Conservation (phyloP, 2,888 invertebrate species). For the Andrena chrysosceles region DNA sequence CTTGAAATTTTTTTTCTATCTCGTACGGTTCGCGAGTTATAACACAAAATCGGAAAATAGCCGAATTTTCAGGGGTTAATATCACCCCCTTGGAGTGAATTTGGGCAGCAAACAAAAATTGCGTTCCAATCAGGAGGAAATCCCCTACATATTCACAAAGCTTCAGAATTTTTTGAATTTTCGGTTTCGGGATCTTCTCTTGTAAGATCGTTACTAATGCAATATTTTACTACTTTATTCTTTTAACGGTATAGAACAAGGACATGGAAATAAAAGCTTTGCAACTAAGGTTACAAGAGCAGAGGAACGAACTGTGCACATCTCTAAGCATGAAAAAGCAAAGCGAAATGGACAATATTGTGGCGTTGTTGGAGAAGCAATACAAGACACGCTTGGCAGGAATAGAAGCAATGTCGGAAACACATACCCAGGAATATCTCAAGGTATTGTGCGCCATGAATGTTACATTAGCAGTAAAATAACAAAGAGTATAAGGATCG, state of each 20-base stretch:
- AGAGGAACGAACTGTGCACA: conserved; percentile 73
- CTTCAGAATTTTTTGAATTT: too few relatives aligned
- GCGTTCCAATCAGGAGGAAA: too few relatives aligned
- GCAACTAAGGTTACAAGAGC: conserved; percentile 75
- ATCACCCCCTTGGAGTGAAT: too few relatives aligned
- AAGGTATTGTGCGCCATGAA: conserved; percentile 62
- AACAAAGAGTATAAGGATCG: not conserved
- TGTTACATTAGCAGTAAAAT: not conserved
- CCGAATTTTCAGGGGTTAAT: too few relatives aligned
- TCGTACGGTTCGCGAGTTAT: too few relatives aligned
- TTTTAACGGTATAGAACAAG: conserved; percentile 70
- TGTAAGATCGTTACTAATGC: conserved; percentile 2
- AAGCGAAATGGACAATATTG: conserved; percentile 72
- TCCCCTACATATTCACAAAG: too few relatives aligned
- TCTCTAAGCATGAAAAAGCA: conserved; percentile 75
- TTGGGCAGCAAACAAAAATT: too few relatives aligned
- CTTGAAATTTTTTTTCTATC: too few relatives aligned
- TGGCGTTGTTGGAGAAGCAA: conserved; percentile 72
- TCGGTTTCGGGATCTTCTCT: too few relatives aligned
- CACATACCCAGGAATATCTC: conserved; percentile 72
- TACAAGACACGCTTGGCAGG: conserved; percentile 73
- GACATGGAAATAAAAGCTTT: conserved; percentile 75
- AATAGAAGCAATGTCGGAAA: conserved; percentile 70
- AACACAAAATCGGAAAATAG: too few relatives aligned
- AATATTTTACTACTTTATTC: not conserved